phyloP scores from a whole-genome alignment of 2,888 invertebrate species.

The Theodoxus fluviatilis region DNA sequence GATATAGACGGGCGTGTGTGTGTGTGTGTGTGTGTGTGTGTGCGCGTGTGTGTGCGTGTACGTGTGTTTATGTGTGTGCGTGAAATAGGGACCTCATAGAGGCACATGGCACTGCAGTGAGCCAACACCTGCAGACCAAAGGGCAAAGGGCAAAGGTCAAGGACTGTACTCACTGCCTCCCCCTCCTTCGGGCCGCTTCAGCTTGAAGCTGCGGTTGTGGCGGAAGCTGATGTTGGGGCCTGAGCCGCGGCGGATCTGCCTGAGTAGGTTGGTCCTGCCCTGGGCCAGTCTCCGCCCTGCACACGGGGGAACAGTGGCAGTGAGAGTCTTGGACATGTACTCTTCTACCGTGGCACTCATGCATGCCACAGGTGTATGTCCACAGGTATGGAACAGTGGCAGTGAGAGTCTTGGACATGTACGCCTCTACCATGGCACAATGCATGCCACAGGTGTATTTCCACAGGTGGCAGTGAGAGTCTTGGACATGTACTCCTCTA shows the following conservation, averaged over 20 bases:
- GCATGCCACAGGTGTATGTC: no score
- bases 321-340: not conserved
- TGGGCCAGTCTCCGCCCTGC: slow-evolving; percentile 53
- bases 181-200: slow-evolving; percentile 76
- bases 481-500: no score
- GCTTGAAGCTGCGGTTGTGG: slow-evolving; percentile 65
- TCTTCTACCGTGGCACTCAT: not conserved
- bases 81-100: no score
- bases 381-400: no score
- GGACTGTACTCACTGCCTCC: slow-evolving; percentile 42
- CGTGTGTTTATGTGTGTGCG: no score
- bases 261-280: slow-evolving; percentile 58
- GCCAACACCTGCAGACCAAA: not conserved
- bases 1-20: no score
- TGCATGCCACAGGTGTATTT: no score
- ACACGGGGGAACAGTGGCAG: not conserved
- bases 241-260: slow-evolving; percentile 63
- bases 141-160: not conserved
- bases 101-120: not conserved
- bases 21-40: no score
- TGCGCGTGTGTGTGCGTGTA: no score
- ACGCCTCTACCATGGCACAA: no score
- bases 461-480: no score
- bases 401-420: no score
- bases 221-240: slow-evolving; percentile 66